Percentiles rank a stretch among this genome's conserved stretches.
Evolutionary conservation across 1,140 invertebrate genomes (phyloP).

Genomic region (Brachionus plicatilis): DNA sequence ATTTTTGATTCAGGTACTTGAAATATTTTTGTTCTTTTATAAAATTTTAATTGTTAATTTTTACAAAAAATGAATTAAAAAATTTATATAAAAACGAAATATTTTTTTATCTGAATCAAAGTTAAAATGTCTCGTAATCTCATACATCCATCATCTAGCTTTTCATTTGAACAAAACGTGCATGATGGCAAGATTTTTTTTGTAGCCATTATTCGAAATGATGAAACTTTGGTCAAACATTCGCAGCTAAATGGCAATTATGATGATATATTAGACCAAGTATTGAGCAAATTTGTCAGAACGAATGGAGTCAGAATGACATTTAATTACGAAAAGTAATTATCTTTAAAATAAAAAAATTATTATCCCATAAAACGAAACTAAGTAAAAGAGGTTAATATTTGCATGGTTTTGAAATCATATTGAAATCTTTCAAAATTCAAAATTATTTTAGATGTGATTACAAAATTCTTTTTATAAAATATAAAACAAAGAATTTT

Average conservation of each 20-base stretch:
- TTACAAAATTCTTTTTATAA: too few species aligned
- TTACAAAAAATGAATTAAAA: background rate
- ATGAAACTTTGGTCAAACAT: conserved; percentile 19
- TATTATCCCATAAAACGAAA: background rate
- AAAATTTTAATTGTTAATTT: conserved; percentile 5
- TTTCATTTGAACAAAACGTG: background rate
- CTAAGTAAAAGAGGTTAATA: background rate
- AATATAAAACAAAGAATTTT: too few species aligned
- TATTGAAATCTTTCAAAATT: too few species aligned
- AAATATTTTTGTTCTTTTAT: background rate
- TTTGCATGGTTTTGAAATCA: too few species aligned
- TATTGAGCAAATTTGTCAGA: background rate
- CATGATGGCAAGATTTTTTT: conserved; percentile 17
- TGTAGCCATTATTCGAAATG: background rate
- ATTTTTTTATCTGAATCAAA: background rate
- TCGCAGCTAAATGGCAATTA: conserved; percentile 1
- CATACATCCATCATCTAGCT: background rate
- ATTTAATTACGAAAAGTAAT: conserved; percentile 28
- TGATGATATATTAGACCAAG: conserved; percentile 27
- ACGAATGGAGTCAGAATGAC: conserved; percentile 34
- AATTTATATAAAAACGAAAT: background rate
- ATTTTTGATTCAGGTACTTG: background rate
- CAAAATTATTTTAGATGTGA: too few species aligned
- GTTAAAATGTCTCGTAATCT: conserved; percentile 7
- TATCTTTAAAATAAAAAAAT: background rate